These are phyloP conservation scores for Sycon ciliatum DNA, from an alignment of 37 sponge, comb jelly and placozoan genomes.

Conservation along the genomic window DNA sequence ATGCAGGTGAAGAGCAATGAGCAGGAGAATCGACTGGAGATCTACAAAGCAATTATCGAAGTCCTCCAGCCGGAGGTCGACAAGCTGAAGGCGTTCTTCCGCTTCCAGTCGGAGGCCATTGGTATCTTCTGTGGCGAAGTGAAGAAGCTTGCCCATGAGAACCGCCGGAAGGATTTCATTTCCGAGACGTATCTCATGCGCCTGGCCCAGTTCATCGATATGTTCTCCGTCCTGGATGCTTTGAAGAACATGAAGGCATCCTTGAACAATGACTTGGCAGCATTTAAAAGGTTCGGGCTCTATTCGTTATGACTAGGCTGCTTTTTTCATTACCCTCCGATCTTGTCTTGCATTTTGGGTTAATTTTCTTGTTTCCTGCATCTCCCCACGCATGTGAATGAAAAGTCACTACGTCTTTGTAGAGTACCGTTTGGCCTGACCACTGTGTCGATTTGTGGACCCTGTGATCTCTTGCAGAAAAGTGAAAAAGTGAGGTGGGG, in stretches of 20 bases:
- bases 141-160: slow-evolving; percentile 67
- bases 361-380: too few relatives aligned
- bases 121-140: slow-evolving; percentile 78
- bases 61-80: slow-evolving; percentile 89
- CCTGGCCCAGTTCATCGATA: slow-evolving; percentile 91
- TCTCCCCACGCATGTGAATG: too few relatives aligned
- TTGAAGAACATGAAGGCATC: slow-evolving; percentile 99
- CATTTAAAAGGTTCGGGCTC: slow-evolving; percentile 59
- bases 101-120: slow-evolving; percentile 66
- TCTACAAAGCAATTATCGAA: slow-evolving; percentile 84
- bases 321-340: too few relatives aligned
- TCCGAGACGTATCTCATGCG: slow-evolving; percentile 94
- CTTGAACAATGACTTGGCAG: slow-evolving; percentile 92
- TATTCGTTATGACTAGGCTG: too few relatives aligned
- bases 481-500: too few relatives aligned
- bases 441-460: too few relatives aligned
- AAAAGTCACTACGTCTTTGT: too few relatives aligned
- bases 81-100: slow-evolving; percentile 77
- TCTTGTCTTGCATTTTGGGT: too few relatives aligned
- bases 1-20: slow-evolving; percentile 70
- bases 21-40: slow-evolving; percentile 83
- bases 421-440: too few relatives aligned
- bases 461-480: too few relatives aligned
- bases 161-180: slow-evolving; percentile 87
- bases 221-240: slow-evolving; percentile 95